A percentile compares a stretch with the other conserved stretches of the same genome.
Evolutionary conservation across 2,797 vertebrate species (phyloP).

Genomic region (Acipenser transmontanus): DNA sequence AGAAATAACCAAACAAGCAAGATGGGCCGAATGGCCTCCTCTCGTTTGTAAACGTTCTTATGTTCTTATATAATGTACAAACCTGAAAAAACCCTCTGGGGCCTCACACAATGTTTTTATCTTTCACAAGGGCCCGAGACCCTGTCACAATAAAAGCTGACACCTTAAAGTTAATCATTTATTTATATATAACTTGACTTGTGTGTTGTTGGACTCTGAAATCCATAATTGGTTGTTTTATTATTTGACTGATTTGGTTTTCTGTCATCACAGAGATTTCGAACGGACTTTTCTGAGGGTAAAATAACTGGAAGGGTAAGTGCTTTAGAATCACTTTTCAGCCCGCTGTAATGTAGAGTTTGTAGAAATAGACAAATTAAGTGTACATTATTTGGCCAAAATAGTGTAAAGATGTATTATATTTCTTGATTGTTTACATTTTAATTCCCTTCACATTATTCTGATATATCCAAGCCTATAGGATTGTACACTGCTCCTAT

Average conservation of each 20-base stretch:
- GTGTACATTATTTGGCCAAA: too few relatives aligned
- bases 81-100: too few relatives aligned
- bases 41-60: too few relatives aligned
- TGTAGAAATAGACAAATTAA: too few relatives aligned
- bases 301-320: constrained; percentile 96
- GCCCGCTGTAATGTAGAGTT: too few relatives aligned
- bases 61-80: background rate
- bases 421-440: background rate
- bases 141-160: constrained; percentile 5
- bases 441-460: background rate
- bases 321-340: constrained; percentile 27
- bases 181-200: too few relatives aligned
- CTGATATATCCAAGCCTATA: too few relatives aligned
- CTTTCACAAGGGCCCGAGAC: background rate
- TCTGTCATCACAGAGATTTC: constrained; percentile 76
- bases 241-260: constrained; percentile 6
- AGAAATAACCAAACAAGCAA: background rate
- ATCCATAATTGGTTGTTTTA: too few relatives aligned
- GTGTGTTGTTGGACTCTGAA: too few relatives aligned
- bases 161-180: background rate
- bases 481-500: too few relatives aligned
- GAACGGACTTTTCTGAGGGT: constrained; percentile 96
- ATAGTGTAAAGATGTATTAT: background rate
- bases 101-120: too few relatives aligned
- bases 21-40: too few relatives aligned